These are phyloP conservation scores for Philonicus albiceps DNA, from an alignment of 2,888 invertebrate genomes.

Conservation along the genomic window DNA sequence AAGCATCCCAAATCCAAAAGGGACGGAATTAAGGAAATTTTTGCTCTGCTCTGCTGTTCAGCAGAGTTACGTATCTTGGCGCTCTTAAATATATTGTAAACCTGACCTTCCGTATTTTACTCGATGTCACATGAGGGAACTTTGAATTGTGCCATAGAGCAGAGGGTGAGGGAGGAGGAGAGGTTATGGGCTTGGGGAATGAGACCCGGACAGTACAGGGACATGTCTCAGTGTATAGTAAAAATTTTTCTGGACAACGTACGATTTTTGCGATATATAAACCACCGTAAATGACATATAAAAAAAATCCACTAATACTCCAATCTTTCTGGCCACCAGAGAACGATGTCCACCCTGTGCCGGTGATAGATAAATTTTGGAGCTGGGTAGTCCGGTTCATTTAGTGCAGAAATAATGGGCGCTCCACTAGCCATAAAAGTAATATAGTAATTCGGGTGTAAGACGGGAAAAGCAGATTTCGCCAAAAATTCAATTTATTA, in stretches of 20 bases:
- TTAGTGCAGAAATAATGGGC: constrained; percentile 33
- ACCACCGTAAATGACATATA: constrained; percentile 5
- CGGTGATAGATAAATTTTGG: constrained; percentile 11
- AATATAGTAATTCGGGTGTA: constrained; percentile 2
- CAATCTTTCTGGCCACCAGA: not conserved
- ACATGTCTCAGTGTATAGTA: not conserved
- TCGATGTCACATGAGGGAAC: not conserved
- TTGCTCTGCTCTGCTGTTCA: not conserved
- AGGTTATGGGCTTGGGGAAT: too few relatives aligned
- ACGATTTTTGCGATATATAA: constrained; percentile 24
- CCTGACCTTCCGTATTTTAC: constrained; percentile 34
- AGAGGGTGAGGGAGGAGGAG: not conserved
- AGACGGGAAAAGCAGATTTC: constrained; percentile 2
- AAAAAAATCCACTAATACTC: constrained; percentile 12
- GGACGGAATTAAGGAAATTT: constrained; percentile 26
- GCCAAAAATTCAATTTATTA: constrained; percentile 24
- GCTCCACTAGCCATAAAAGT: constrained; percentile 12
- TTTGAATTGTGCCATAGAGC: not conserved
- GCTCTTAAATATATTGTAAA: constrained; percentile 36
- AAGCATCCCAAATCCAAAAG: constrained; percentile 34
- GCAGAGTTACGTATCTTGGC: not conserved
- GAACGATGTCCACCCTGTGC: not conserved
- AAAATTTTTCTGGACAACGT: constrained; percentile 10
- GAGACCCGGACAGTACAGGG: not conserved
- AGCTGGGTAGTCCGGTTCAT: constrained; percentile 14